Evolutionary conservation across 1,140 invertebrate species (phyloP).

Genomic region (Drosophila pandora): DNA sequence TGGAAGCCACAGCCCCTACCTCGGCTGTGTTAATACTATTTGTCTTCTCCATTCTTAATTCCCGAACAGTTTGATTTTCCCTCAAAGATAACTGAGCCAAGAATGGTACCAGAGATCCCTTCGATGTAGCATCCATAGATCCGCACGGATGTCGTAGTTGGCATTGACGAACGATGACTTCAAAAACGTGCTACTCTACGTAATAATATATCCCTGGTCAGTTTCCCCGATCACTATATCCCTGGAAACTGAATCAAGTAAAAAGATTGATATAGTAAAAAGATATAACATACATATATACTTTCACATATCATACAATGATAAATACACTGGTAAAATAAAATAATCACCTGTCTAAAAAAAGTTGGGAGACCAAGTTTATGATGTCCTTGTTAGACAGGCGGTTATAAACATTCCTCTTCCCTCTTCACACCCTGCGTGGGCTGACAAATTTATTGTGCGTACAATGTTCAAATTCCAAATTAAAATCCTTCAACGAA

Average conservation of each 20-base stretch:
- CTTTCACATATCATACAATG: no score
- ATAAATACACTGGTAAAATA: background rate
- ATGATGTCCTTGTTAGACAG: conserved; percentile 41
- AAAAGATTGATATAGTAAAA: no score
- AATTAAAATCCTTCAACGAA: conserved; percentile 81
- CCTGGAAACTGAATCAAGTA: background rate
- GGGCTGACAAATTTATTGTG: conserved; percentile 64
- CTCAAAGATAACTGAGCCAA: background rate
- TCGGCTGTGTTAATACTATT: background rate
- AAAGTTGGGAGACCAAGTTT: conserved; percentile 20
- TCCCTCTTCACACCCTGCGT: conserved; percentile 7
- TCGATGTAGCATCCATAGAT: background rate
- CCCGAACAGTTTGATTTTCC: background rate
- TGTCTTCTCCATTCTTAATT: conserved; percentile 3
- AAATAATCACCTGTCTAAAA: background rate
- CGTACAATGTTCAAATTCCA: conserved; percentile 72
- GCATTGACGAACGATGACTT: no score
- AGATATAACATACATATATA: no score
- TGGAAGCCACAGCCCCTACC: background rate
- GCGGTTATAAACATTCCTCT: conserved; percentile 30
- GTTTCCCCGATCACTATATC: conserved; percentile 3
- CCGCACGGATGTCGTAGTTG: conserved; percentile 9
- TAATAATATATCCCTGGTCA: no score
- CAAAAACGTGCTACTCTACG: no score
- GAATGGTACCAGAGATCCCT: conserved; percentile 2